phyloP scores from a whole-genome alignment of 2,888 invertebrate species.

The Aleiodes testaceus region DNA sequence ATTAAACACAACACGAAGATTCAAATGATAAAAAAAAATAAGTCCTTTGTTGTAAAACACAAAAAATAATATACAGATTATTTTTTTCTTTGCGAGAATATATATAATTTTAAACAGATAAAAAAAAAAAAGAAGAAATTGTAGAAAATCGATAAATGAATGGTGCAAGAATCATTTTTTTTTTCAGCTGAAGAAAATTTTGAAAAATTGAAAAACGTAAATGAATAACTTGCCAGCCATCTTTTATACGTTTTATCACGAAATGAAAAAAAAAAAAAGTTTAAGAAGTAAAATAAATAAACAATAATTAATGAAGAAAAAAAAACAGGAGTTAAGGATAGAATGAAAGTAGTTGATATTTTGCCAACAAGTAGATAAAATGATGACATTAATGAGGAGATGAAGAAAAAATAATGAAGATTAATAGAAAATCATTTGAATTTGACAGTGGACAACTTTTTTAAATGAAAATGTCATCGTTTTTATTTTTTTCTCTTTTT shows the following conservation, averaged over 20 bases:
- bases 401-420: slow-evolving; percentile 14
- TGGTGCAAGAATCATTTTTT: slow-evolving; percentile 11
- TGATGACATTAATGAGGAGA: slow-evolving; percentile 27
- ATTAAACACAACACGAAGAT: slow-evolving; percentile 15
- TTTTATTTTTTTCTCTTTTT: slow-evolving; percentile 16
- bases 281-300: slow-evolving; percentile 2
- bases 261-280: slow-evolving; percentile 53
- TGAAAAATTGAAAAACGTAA: slow-evolving; percentile 24
- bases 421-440: slow-evolving; percentile 13
- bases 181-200: background rate
- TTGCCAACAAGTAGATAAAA: slow-evolving; percentile 70
- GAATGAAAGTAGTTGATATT: slow-evolving; percentile 71
- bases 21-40: slow-evolving; percentile 40
- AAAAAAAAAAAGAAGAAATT: slow-evolving; percentile 42
- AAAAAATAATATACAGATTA: slow-evolving; percentile 11
- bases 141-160: slow-evolving; percentile 37
- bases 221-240: slow-evolving; percentile 72
- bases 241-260: slow-evolving; percentile 72
- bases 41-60: slow-evolving; percentile 34
- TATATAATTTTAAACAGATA: slow-evolving; percentile 32
- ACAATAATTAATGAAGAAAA: background rate
- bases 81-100: slow-evolving; percentile 17
- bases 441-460: slow-evolving; percentile 4
- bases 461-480: background rate
- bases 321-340: slow-evolving; percentile 57